Evolutionary conservation across 92 coral and sea anemone genomes (phyloP).

Genomic region (Zoanthus sociatus): DNA sequence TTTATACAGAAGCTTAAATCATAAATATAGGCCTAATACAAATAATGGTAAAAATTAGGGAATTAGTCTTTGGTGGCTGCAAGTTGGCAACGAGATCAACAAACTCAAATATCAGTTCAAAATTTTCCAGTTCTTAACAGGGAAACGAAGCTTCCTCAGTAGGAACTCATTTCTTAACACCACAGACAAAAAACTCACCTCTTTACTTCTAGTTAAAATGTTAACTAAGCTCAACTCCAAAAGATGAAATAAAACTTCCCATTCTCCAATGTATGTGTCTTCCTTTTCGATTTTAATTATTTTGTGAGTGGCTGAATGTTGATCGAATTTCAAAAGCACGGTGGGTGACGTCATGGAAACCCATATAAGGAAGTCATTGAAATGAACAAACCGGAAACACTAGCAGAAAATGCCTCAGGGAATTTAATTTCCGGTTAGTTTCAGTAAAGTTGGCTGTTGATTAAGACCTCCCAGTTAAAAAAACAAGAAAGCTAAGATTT

Average conservation of each 20-base stretch:
- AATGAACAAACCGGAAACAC: constrained; percentile 4
- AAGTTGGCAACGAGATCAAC: constrained; percentile 11
- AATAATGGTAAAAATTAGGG: neutral
- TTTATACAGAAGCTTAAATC: neutral
- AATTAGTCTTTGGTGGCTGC: neutral
- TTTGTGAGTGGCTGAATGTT: neutral
- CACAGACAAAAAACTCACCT: neutral
- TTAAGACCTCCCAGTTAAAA: constrained; percentile 16
- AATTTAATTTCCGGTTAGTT: neutral
- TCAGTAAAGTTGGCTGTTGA: neutral
- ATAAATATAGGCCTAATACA: neutral
- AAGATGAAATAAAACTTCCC: neutral
- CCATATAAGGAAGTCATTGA: neutral
- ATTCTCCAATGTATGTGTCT: neutral
- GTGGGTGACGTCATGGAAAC: neutral
- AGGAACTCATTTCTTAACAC: too few relatives aligned
- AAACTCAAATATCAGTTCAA: neutral
- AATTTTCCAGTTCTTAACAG: neutral
- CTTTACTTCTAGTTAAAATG: neutral
- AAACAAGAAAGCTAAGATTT: neutral
- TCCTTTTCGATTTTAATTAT: neutral
- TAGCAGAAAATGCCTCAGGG: neutral
- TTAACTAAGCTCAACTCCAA: neutral
- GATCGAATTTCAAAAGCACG: neutral
- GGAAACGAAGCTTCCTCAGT: neutral